These are phyloP conservation scores for Euura saliciscinereae DNA, from an alignment of 1,140 invertebrate species.

Conservation along the genomic window DNA sequence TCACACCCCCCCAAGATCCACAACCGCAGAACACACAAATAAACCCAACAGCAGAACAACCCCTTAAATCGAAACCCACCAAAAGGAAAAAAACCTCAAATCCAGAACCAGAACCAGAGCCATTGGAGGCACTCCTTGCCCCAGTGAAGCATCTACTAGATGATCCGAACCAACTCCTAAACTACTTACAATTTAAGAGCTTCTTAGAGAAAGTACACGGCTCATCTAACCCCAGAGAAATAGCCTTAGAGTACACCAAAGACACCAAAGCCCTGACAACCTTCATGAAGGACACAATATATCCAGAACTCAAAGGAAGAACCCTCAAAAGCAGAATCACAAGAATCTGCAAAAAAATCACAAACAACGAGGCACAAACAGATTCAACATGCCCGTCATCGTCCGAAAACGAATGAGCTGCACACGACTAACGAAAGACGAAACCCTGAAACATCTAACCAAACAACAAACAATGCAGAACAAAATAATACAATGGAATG, in stretches of 20 bases:
- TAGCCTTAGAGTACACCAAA: constrained; percentile 5
- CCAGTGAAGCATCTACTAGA: background rate
- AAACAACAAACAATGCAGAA: background rate
- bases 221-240: background rate
- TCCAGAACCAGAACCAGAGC: background rate
- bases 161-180: constrained; percentile 10
- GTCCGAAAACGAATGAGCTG: background rate
- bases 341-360: background rate
- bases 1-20: background rate
- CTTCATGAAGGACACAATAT: constrained; percentile 12
- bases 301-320: background rate
- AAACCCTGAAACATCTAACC: no score
- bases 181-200: constrained; percentile 24
- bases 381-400: background rate
- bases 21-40: background rate
- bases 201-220: constrained; percentile 20
- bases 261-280: background rate
- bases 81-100: background rate
- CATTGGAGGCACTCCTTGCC: background rate
- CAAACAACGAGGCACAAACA: background rate
- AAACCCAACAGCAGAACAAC: background rate
- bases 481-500: constrained; percentile 28
- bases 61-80: background rate
- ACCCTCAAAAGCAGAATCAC: constrained; percentile 15
- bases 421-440: background rate